These are phyloP conservation scores for Drosophila barbarae DNA, from an alignment of 2,888 invertebrate genomes.

Conservation along the genomic window DNA sequence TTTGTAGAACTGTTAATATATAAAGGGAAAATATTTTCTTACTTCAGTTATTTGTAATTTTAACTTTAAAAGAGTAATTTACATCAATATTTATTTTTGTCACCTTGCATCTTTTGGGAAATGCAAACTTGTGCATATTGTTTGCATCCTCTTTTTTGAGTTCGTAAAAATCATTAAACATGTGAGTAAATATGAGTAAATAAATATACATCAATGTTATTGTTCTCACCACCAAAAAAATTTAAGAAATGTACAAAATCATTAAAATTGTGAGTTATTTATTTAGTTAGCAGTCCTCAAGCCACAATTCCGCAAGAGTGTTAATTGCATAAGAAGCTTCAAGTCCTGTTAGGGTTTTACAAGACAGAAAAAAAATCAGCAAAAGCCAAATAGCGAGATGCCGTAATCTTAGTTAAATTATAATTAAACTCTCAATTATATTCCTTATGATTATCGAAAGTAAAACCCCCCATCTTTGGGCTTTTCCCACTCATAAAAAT, in stretches of 20 bases:
- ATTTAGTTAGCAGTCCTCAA: background rate
- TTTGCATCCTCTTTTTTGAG: background rate
- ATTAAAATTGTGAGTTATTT: background rate
- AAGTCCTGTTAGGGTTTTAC: too few species aligned
- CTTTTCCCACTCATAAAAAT: background rate
- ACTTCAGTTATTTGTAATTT: background rate
- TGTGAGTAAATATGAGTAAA: too few species aligned
- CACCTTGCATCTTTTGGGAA: background rate
- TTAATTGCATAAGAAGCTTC: too few species aligned
- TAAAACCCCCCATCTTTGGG: background rate
- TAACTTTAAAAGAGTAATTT: background rate
- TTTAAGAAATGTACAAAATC: too few species aligned
- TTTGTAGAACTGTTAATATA: background rate
- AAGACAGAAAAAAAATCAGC: too few species aligned
- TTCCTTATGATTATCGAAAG: background rate
- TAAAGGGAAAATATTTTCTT: background rate
- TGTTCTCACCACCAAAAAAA: too few species aligned
- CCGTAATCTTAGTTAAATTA: too few species aligned
- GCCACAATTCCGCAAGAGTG: background rate
- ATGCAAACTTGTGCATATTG: background rate
- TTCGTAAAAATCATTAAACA: background rate
- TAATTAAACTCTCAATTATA: background rate
- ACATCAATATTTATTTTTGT: background rate
- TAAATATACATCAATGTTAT: too few species aligned
- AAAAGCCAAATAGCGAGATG: too few species aligned